A percentile compares a stretch with the other conserved stretches of the same genome.
These are phyloP conservation scores for Anoplopoma fimbria DNA, from an alignment of 2,113 vertebrate species.

Conservation along the genomic window DNA sequence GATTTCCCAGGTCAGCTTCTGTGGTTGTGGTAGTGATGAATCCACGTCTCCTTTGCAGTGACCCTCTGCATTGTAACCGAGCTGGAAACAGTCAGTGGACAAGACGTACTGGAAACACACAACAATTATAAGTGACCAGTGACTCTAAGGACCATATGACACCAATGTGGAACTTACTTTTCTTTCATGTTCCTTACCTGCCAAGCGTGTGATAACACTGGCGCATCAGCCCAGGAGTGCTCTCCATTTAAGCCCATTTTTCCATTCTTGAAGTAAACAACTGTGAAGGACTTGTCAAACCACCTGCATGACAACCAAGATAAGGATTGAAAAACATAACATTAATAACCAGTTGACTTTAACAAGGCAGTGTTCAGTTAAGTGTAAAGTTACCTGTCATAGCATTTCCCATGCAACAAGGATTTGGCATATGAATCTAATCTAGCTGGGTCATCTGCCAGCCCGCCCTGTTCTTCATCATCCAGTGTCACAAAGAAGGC, in stretches of 20 bases:
- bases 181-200: conserved; percentile 81
- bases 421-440: conserved; percentile 88
- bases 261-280: conserved; percentile 89
- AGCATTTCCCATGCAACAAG: conserved; percentile 89
- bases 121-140: not conserved
- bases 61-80: conserved; percentile 92
- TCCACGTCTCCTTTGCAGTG: conserved; percentile 91
- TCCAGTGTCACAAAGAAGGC: conserved; percentile 91
- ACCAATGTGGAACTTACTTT: too few species aligned
- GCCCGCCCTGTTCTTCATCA: conserved; percentile 85
- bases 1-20: conserved; percentile 92
- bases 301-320: conserved; percentile 80
- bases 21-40: conserved; percentile 84
- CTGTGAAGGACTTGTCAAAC: conserved; percentile 92
- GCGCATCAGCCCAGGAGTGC: conserved; percentile 92
- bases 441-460: conserved; percentile 83
- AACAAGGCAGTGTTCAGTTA: not conserved
- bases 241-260: conserved; percentile 90
- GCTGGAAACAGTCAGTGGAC: conserved; percentile 88
- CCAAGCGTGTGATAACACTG: conserved; percentile 90
- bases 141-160: not conserved
- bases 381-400: conserved; percentile 85
- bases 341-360: not conserved
- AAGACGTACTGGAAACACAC: conserved; percentile 85
- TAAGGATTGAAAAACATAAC: not conserved